Base-by-base conservation (phyloP, 2,797 vertebrate species). In the Hippocampus kuda region DNA sequence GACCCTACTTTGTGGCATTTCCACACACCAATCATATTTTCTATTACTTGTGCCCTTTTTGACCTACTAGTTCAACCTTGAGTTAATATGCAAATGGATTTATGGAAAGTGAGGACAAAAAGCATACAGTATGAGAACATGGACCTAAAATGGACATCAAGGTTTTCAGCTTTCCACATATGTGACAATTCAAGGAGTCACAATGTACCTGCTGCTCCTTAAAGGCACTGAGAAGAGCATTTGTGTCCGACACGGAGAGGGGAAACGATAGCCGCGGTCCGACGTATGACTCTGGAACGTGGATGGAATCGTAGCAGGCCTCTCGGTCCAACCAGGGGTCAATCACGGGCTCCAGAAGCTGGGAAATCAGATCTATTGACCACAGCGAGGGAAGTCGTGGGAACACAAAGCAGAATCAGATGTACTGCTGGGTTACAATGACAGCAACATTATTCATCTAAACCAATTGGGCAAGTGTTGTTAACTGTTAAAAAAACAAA, bases 191-290 rank as follows among this genome's bases (percentile, higher is more conserved):
- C 9, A 4, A 18, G 0, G 6, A 4, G 3, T 2, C 6, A 10
- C 49, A 65, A 42, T 62, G 71, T 80, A 92, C 91, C 92, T 97
- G 91, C 75, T 92, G 88, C 61, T 94, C 86, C 81, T 93, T 96
- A 83, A 98, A 98, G 54, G 92, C 94, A 24, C 86, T 79, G 77
- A 98, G 89, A 54, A 99, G 93, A 56, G 86, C 64, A 65, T 88
- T 89, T 1, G 93, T 94, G 71, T 97, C 92, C 2, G 88, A 75
- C 72, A 88, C 85, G 1, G 90, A 92, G 70, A 98, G 92, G 22
- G 97, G 97, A 75, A 99, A 99, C 0, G 92, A 91, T 27, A 99
- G 87, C 12, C 85, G 90, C 46, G 97, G 97, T 1, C 97, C 97
- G 0, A 62, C 65, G 81, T 98, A 99, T 1, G 93, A 92, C 34